phyloP scores from a whole-genome alignment of 2,113 vertebrate species.

The Antechinus flavipes region DNA sequence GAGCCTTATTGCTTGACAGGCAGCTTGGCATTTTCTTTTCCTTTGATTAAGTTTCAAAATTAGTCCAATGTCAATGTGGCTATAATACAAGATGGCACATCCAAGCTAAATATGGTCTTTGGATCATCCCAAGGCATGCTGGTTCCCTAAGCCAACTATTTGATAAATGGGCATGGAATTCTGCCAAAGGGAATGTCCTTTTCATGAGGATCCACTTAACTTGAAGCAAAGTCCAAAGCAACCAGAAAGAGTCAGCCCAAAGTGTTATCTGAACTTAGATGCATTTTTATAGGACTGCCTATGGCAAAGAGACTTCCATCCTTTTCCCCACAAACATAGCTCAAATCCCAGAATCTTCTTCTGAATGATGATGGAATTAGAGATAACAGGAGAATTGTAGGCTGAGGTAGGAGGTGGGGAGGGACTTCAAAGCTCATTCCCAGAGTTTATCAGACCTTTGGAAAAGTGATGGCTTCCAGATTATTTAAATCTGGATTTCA shows the following conservation, averaged over 20 bases:
- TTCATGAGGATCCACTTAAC: conserved; percentile 4
- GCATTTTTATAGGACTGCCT: not conserved
- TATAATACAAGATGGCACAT: conserved; percentile 19
- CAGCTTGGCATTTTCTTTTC: not conserved
- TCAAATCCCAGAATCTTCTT: not conserved
- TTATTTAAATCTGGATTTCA: conserved; percentile 14
- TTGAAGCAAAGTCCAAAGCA: not conserved
- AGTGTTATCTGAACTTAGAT: not conserved
- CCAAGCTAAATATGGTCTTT: not conserved
- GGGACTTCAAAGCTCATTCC: not conserved
- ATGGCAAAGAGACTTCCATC: not conserved
- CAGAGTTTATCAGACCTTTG: conserved; percentile 22
- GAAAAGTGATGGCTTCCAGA: not conserved
- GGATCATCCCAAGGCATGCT: not conserved
- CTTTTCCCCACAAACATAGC: not conserved
- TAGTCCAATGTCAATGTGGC: not conserved
- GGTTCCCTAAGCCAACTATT: not conserved
- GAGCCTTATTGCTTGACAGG: not conserved
- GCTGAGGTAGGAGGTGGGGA: not conserved
- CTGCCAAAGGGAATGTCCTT: conserved; percentile 11
- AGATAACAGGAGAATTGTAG: not conserved
- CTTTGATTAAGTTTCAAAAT: conserved; percentile 45
- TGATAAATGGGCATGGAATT: not conserved
- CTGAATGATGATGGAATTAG: not conserved
- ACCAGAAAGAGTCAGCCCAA: not conserved